Conservation (phyloP, 2,113 vertebrate genomes). For the Tachycineta bicolor region DNA sequence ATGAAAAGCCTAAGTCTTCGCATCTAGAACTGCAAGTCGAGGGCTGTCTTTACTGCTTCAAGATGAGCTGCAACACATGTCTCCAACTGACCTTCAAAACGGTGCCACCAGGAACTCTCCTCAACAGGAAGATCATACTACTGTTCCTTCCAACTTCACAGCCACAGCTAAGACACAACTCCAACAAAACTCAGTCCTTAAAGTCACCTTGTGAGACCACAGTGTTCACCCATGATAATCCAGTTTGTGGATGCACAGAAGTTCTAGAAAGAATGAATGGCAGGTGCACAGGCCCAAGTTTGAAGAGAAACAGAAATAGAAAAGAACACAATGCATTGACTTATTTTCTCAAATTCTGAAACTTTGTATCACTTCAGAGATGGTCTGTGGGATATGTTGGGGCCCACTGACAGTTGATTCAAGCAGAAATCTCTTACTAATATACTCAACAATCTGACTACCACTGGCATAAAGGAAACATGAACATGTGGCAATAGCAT, state of each 20-base stretch:
- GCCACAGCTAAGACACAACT: not conserved
- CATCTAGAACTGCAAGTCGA: not conserved
- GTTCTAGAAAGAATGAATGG: not conserved
- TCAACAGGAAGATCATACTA: not conserved
- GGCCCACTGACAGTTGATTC: not conserved
- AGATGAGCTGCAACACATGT: not conserved
- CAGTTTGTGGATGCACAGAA: not conserved
- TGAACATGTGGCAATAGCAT: rapidly evolving
- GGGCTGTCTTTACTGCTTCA: not conserved
- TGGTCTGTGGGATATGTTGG: not conserved
- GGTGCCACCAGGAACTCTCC: not conserved
- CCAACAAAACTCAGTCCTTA: not conserved
- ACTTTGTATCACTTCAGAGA: not conserved
- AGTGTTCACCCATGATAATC: not conserved
- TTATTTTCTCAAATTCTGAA: not conserved
- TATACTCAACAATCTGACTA: not conserved
- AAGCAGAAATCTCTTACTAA: not conserved
- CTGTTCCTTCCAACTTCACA: not conserved
- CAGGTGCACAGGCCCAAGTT: not conserved
- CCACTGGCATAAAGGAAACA: not conserved
- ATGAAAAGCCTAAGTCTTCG: not conserved
- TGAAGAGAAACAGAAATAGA: not conserved
- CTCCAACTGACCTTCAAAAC: not conserved
- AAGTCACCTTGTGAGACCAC: not conserved
- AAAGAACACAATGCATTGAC: not conserved